A percentile compares a stretch with the other conserved stretches of the same genome.
Evolutionary conservation across 2,888 invertebrate genomes (phyloP).

Genomic region (Podotricha telesiphe): DNA sequence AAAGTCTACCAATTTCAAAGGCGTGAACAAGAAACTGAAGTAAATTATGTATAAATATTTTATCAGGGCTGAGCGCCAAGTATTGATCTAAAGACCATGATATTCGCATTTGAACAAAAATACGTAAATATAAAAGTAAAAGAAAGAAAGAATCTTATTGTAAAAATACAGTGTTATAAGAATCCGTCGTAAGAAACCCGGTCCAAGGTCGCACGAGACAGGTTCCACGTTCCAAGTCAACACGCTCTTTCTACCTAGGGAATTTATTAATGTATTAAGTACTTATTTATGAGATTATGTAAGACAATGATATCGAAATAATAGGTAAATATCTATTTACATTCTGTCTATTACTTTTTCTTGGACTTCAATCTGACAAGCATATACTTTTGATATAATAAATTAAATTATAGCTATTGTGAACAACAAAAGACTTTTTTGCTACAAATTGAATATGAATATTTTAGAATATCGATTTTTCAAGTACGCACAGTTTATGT

Average conservation of each 20-base stretch:
- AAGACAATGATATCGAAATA: conserved; percentile 9
- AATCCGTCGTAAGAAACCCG: conserved; percentile 20
- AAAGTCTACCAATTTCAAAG: not conserved
- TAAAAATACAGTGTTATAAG: conserved; percentile 8
- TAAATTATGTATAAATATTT: conserved; percentile 9
- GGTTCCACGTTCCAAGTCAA: conserved; percentile 23
- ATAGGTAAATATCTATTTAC: not conserved
- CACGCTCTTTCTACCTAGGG: conserved; percentile 7
- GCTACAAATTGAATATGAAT: not conserved
- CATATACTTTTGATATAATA: not conserved
- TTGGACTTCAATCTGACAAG: too few species aligned
- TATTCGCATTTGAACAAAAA: conserved; percentile 2
- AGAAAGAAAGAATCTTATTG: conserved; percentile 7
- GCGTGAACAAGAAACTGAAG: not conserved
- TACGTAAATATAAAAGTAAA: not conserved
- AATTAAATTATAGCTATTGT: not conserved
- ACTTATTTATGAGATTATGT: conserved; percentile 10
- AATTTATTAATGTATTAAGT: conserved; percentile 11
- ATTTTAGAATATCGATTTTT: not conserved
- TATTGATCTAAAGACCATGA: not conserved
- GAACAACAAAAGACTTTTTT: not conserved
- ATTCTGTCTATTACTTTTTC: too few species aligned
- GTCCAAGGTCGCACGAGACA: conserved; percentile 31
- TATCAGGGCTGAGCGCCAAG: not conserved
- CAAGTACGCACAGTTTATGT: not conserved